A percentile compares a stretch with the other conserved stretches of the same genome.
Evolutionary conservation across 2,113 vertebrate genomes (phyloP).

Genomic region (Acrocephalus arundinaceus): DNA sequence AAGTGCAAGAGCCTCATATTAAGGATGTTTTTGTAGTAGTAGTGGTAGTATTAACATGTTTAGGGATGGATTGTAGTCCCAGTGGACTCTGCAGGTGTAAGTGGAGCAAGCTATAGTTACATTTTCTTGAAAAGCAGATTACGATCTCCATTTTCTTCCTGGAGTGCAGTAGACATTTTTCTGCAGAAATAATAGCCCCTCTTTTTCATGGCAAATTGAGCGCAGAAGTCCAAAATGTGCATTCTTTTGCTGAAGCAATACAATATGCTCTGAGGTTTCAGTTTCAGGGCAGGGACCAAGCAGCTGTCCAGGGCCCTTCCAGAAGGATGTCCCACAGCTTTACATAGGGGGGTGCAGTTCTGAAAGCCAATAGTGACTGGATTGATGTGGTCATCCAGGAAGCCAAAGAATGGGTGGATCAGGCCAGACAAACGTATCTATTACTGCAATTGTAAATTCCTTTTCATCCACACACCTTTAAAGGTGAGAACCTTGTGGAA

Average conservation of each 20-base stretch:
- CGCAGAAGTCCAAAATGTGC: not conserved
- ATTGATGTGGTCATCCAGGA: not conserved
- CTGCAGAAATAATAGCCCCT: not conserved
- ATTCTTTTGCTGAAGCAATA: not conserved
- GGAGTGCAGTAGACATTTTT: not conserved
- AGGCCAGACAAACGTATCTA: not conserved
- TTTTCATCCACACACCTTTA: not conserved
- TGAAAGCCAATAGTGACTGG: not conserved
- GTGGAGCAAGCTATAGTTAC: not conserved
- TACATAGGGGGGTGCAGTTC: fast-evolving
- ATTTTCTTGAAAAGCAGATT: not conserved
- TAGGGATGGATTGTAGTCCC: not conserved
- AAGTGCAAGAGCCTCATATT: not conserved
- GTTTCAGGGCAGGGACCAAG: not conserved
- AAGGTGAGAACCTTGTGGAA: not conserved
- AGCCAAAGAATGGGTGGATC: not conserved
- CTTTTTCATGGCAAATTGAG: not conserved
- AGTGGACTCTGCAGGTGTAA: not conserved
- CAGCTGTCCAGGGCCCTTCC: not conserved
- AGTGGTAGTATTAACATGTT: not conserved
- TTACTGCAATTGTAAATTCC: not conserved
- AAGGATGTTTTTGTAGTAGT: not conserved
- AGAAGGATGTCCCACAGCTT: not conserved
- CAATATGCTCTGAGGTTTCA: not conserved
- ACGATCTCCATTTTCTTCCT: not conserved